Conservation (phyloP, 2,888 invertebrate genomes). For the Rhorus exstirpatorius region DNA sequence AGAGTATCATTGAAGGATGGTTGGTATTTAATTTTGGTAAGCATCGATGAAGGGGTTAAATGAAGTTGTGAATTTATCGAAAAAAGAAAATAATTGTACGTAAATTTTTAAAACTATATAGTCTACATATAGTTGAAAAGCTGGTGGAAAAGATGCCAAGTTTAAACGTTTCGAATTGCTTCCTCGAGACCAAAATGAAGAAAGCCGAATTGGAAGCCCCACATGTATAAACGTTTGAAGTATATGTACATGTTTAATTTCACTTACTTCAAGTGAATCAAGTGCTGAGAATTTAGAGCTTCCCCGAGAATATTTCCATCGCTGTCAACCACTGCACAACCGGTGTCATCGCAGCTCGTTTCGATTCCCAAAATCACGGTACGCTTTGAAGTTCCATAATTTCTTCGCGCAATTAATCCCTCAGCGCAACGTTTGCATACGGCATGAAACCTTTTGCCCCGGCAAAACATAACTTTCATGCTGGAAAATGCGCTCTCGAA, state of each 20-base stretch:
- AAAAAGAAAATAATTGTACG: too few relatives aligned
- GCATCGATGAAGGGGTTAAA: too few relatives aligned
- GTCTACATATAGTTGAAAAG: too few relatives aligned
- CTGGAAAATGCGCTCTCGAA: neutral
- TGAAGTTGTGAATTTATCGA: too few relatives aligned
- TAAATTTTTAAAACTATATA: too few relatives aligned
- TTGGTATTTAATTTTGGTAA: too few relatives aligned
- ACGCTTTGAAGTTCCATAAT: slow-evolving; percentile 63
- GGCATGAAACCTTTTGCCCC: slow-evolving; percentile 4
- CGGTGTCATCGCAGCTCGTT: slow-evolving; percentile 99
- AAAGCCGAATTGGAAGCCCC: too few relatives aligned
- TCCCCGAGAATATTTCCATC: slow-evolving; percentile 92
- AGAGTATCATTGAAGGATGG: too few relatives aligned
- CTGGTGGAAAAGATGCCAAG: too few relatives aligned
- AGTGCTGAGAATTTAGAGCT: slow-evolving; percentile 93
- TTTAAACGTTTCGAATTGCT: too few relatives aligned
- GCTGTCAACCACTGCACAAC: slow-evolving; percentile 94
- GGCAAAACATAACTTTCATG: slow-evolving; percentile 46
- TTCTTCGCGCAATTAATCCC: slow-evolving; percentile 46
- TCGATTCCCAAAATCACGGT: slow-evolving; percentile 94
- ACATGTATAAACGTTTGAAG: too few relatives aligned
- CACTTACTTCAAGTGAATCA: slow-evolving; percentile 90
- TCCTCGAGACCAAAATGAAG: too few relatives aligned
- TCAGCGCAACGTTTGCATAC: slow-evolving; percentile 13
- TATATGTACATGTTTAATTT: neutral